Conservation (phyloP, 2,888 invertebrate species). For the Leptothorax acervorum region DNA sequence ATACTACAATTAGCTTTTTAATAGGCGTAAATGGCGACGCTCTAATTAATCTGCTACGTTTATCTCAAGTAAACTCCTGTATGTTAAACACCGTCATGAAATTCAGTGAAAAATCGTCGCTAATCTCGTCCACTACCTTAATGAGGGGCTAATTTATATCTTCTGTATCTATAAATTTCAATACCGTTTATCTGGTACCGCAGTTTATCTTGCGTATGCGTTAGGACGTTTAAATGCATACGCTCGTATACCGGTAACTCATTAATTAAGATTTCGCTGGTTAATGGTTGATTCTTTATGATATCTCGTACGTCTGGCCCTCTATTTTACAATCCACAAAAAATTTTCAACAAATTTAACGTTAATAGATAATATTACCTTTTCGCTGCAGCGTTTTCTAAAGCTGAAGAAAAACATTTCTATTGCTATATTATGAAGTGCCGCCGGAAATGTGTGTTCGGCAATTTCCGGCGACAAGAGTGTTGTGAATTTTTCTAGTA, state of each 20-base stretch:
- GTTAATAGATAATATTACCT: background rate
- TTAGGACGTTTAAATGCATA: background rate
- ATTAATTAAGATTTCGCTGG: background rate
- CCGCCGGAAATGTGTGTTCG: background rate
- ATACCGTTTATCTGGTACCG: background rate
- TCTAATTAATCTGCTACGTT: slow-evolving; percentile 33
- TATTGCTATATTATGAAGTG: background rate
- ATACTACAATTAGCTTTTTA: slow-evolving; percentile 13
- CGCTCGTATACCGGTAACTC: background rate
- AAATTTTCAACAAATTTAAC: background rate
- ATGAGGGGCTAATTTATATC: slow-evolving; percentile 6
- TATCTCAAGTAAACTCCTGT: background rate
- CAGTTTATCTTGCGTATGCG: background rate
- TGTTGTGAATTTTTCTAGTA: slow-evolving; percentile 9
- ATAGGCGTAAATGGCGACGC: background rate
- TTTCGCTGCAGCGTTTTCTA: background rate
- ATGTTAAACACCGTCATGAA: background rate
- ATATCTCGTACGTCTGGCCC: background rate
- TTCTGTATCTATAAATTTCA: background rate
- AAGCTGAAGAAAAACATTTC: background rate
- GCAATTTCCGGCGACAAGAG: background rate
- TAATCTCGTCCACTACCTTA: background rate
- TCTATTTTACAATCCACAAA: background rate
- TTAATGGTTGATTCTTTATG: background rate
- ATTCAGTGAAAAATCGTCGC: background rate